Base-by-base conservation (phyloP, 2,888 invertebrate species). In the Drosophila putrida region DNA sequence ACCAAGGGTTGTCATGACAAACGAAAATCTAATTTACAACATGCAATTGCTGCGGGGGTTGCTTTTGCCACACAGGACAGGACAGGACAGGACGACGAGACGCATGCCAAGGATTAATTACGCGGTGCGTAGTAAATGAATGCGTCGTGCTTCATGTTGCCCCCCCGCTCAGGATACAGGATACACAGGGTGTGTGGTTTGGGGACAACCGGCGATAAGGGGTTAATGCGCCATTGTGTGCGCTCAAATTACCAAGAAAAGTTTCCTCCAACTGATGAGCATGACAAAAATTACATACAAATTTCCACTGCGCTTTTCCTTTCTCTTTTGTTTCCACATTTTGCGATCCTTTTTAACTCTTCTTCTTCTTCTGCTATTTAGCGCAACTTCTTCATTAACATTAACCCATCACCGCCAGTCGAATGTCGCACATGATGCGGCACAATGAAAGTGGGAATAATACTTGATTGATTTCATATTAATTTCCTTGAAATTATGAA, bases 1-100 rank as follows among this genome's bases (percentile, higher is more conserved):
- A 60, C 47, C 60, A 59, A 69, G 86, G 83, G 83, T 89, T 87
- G 89, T 61, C 88, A 85, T 89, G 89, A 85, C 85, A 74, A 73
- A 80, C 70, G 82, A 78, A 89, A 89, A 89, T 85, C 85, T 79
- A 89, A 85, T 89, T 85, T 89, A 75, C 75, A 85, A 78, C 85
- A 85, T 89, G 89, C 85, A 89, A 80, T 74, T 84, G 77, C 75
- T 41, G 53, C 35, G 69, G 75, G 86, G 87, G 65, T 86, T 67
- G 65, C 25, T 78, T 20, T 20, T 62, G 36, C 36, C 44, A 15
- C 44, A 15, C 4, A 15, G 25, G 15, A 47, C 28, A 6, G 31
- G 73, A 13, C 6, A n/a, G n/a, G n/a, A n/a, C 33, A 11, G 10
- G 36, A 35, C 6, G 28, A 53, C 3, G 51, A 53, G 61, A 53